Base-by-base conservation (phyloP, 2,797 vertebrate species). In the Sandelia bainsii region DNA sequence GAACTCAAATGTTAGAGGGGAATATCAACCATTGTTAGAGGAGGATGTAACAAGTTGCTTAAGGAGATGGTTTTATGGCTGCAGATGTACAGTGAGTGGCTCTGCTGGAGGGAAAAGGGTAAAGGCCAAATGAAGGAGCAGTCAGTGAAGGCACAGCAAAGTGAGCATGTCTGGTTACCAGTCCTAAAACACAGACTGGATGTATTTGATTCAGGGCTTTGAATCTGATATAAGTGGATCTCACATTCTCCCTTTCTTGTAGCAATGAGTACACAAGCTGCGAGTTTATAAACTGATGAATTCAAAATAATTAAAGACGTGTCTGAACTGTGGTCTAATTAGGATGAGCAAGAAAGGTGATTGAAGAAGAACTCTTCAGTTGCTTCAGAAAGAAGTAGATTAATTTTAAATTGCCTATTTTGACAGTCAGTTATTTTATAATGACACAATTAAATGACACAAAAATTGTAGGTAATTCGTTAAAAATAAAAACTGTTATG, bases 81-180 rank as follows among this genome's bases (percentile, higher is more conserved):
- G 37, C 37, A 39, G 45, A 67, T 49, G 25, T 44, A 44, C 16
- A n/a, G 17, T 45, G 53, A 57, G 32, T 25, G n/a, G 6, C 16
- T 51, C 29, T 29, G 49, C 65, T 48, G 39, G 37, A 42, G 53
- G 48, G 22, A 42, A 32, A 20, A 23, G 37, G 53, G 51, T 29
- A 27, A 80, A 80, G 23, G 56, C 12, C 34, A 59, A 67, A 40
- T 39, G 68, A 57, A 19, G 45, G 52, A 20, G 12, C 25, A 22
- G 45, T 10, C n/a, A 59, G 49, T 8, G 22, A 62, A 54, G 14
- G n/a, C 12, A 10, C 40, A 61, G 64, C 27, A 13, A 19, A n/a
- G 37, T 0, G 10, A 19, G 13, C 22, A 57, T 11, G 29, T 54
- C 46, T 13, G 2, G 10, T 22, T n/a, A 3, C 14, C 6, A 42